Evolutionary conservation across 2,113 vertebrate species (phyloP), one percentile per base, ranked within the genome.

Genomic region (Lepidothrix coronata): DNA sequence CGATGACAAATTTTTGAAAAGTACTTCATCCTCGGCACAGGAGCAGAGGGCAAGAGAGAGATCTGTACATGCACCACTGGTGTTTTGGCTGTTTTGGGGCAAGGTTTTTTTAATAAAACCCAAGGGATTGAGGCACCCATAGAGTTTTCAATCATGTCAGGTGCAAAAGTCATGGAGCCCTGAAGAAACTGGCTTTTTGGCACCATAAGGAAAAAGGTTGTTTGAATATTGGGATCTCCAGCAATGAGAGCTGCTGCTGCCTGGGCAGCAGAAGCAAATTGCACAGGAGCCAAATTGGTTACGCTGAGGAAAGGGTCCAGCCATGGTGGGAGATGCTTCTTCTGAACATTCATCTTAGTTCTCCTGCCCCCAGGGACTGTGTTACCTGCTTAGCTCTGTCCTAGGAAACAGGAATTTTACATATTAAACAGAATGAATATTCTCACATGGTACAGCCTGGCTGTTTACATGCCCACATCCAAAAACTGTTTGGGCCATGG

Each of bases 1-100:
- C 4, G 15, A 52, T 2, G 4, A 67, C 23, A 35, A 43, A 27
- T 9, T 61, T 81, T 74, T 44, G 12, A 81, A 9, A 93, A 67
- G 22, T 39, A 37, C n/a, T 7, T 21, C 51, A 73, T 54, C 37
- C 46, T 78, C 15, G 51, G 61, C 43, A 51, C 44, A 80, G 44
- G 39, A 73, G 24, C 14, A 41, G 62, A 67, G 14, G 48, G 13
- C 58, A 49, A 20, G 20, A 49, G 28, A 65, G 22, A 3, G 7
- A 57, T 18, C 14, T n/a, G 17, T 39, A 54, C 0, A 0, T 31
- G 41, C 5, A n/a, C 43, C 21, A 5, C 31, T 7, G 20, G 25
- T 30, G 41, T 48, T 71, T 3, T 5, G 52, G 48, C 31, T 31
- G 54, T 27, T 46, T 6, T 57, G 73, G 28, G 7, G 13, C 24